A percentile compares a stretch with the other conserved stretches of the same genome.
These are phyloP conservation scores for Callopanchax toddi DNA, from an alignment of 2,113 vertebrate species.

Conservation along the genomic window DNA sequence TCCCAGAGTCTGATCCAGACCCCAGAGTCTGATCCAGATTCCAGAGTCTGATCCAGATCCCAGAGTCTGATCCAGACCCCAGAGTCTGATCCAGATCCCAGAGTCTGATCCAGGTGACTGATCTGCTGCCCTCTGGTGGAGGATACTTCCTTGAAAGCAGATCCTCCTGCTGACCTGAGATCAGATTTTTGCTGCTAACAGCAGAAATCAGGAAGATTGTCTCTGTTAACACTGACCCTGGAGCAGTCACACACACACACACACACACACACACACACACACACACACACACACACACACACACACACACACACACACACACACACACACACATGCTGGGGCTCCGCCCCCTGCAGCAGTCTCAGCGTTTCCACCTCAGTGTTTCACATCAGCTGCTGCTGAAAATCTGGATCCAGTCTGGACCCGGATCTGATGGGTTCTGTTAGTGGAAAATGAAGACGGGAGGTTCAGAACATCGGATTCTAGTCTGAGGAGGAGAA, in stretches of 20 bases:
- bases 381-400: constrained; percentile 14
- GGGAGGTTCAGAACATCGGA: background rate
- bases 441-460: constrained; percentile 23
- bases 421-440: background rate
- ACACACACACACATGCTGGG: background rate
- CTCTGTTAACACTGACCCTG: no score
- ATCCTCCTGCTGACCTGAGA: no score
- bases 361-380: constrained; percentile 13
- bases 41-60: background rate
- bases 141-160: no score
- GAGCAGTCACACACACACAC: background rate
- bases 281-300: background rate
- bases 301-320: background rate
- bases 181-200: no score
- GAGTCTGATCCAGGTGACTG: background rate
- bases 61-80: no score
- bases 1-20: no score
- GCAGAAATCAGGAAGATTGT: no score
- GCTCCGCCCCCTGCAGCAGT: constrained; percentile 43
- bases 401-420: background rate
- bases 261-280: background rate
- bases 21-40: no score
- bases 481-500: background rate
- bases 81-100: background rate
- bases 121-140: no score